Evolutionary conservation across 2,113 vertebrate species (phyloP), one percentile per base, ranked within the genome.

Genomic region (Hystrix brachyura): DNA sequence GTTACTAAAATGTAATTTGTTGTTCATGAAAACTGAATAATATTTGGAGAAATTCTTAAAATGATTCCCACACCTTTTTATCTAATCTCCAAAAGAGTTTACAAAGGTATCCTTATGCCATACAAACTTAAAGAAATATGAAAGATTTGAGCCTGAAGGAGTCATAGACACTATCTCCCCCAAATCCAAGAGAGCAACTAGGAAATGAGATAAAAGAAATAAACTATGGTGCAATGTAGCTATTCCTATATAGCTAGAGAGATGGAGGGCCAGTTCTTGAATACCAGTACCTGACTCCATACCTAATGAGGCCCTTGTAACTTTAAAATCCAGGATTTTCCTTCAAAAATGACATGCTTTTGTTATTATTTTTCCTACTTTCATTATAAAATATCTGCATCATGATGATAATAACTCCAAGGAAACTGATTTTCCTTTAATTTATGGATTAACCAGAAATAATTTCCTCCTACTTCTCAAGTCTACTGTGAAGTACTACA

Each of bases 401-500:
- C 86, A 57, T 62, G 17, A 29, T 86, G 13, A 59, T 25, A 83
- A 81, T 71, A 76, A 90, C 87, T 74, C 43, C 17, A 89, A 51
- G 46, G 48, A 96, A 95, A 97, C 93, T 25, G n/a, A 0, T 21
- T 88, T 97, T 69, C 64, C 19, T 34, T n/a, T 88, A 34, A 94
- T 95, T 64, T 0, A 71, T 71, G 65, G 65, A 84, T 85, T 3
- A 91, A 93, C 76, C 74, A 94, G 82, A 53, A 69, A 96, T 12
- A 0, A 92, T 94, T 96, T 64, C 53, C 34, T 95, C 15, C 87
- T 96, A 67, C 90, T 90, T 95, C 38, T 78, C 12, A 94, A 94
- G 93, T 86, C 80, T 97, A n/a, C 93, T 71, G 38, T 90, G 91
- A 94, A 96, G 60, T 53, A 90, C 85, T 79, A 79, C 55, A 94